Evolutionary conservation across 2,888 invertebrate genomes (phyloP).

Genomic region (Thelaira solivaga): DNA sequence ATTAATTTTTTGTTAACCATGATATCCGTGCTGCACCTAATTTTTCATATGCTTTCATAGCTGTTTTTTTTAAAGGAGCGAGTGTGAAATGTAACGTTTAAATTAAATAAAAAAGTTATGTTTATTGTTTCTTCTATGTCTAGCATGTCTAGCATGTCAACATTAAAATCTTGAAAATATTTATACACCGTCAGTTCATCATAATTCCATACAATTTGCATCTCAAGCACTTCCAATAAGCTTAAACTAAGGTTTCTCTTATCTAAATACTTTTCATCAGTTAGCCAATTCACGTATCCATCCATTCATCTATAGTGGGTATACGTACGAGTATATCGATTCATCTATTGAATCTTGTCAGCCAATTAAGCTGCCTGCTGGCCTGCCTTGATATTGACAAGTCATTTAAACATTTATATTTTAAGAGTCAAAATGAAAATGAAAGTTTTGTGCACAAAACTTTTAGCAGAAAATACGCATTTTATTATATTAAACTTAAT

Average conservation of each 20-base stretch:
- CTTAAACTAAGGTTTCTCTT: conserved; percentile 31
- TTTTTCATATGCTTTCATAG: no score
- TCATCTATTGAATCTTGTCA: conserved; percentile 10
- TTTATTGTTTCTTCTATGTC: conserved; percentile 5
- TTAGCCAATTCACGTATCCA: conserved; percentile 4
- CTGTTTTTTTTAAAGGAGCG: no score
- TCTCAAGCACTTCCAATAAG: background rate
- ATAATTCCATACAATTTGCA: conserved; percentile 35
- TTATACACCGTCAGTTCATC: conserved; percentile 53
- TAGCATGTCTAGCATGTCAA: conserved; percentile 48
- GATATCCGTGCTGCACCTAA: no score
- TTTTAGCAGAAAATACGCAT: conserved; percentile 17
- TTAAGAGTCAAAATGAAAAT: conserved; percentile 46
- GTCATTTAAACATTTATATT: conserved; percentile 40
- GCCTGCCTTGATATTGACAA: conserved; percentile 37
- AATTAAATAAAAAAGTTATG: no score
- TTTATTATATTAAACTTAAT: conserved; percentile 28
- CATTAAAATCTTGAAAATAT: conserved; percentile 51
- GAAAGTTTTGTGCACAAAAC: conserved; percentile 41
- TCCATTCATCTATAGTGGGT: background rate
- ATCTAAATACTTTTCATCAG: background rate
- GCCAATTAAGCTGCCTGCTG: background rate
- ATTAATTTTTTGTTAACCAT: no score
- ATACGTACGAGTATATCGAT: no score
- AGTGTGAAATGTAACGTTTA: no score